phyloP scores from a whole-genome alignment of 1,140 invertebrate genomes.

The Formica exsecta region DNA sequence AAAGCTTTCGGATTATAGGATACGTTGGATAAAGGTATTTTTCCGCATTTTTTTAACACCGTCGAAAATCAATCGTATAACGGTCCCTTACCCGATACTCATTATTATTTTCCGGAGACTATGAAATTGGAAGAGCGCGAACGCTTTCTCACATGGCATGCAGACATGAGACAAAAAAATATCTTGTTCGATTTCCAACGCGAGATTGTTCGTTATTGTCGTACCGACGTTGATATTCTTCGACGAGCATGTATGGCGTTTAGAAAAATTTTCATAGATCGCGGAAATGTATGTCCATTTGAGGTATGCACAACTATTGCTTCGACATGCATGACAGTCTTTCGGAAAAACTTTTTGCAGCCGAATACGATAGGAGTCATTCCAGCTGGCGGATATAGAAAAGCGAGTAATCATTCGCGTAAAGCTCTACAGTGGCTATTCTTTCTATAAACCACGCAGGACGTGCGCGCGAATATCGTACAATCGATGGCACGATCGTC shows the following conservation, averaged over 20 bases:
- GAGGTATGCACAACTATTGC: no score
- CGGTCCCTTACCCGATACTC: neutral
- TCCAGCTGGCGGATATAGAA: neutral
- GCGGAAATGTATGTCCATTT: no score
- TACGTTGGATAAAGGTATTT: neutral
- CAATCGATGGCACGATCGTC: neutral
- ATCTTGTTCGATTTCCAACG: neutral
- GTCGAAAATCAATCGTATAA: neutral
- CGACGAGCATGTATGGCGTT: no score
- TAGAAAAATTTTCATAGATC: no score
- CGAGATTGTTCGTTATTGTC: neutral
- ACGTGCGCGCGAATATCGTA: neutral
- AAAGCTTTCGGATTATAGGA: neutral
- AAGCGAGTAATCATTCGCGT: no score
- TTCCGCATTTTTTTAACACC: neutral
- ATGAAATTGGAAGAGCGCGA: neutral
- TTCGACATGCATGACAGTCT: no score
- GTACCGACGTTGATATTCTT: no score
- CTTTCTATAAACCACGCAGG: neutral
- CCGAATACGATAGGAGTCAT: neutral
- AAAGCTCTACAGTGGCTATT: no score
- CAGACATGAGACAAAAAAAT: neutral
- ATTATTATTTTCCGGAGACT: neutral
- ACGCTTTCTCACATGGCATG: neutral
- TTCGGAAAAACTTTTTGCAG: neutral